phyloP scores from a whole-genome alignment of 1,140 invertebrate species.

The Philaenus spumarius region DNA sequence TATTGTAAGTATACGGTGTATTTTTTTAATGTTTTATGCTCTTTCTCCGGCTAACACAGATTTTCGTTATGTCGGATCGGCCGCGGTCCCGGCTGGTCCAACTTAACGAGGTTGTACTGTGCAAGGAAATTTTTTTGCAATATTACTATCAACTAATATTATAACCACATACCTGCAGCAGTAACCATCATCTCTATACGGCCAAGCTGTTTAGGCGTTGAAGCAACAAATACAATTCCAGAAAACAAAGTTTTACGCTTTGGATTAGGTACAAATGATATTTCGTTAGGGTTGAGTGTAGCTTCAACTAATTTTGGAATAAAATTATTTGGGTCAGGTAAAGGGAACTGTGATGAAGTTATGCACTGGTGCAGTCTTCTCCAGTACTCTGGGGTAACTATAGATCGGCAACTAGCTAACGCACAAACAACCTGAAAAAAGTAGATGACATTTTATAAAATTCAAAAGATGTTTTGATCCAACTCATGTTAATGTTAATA shows the following conservation, averaged over 20 bases:
- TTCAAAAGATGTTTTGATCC: no score
- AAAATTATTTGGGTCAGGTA: constrained; percentile 36
- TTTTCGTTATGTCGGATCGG: no score
- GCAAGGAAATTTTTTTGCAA: no score
- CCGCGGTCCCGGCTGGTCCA: no score
- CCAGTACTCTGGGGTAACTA: constrained; percentile 41
- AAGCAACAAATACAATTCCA: constrained; percentile 41
- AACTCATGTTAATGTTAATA: no score
- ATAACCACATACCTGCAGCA: constrained; percentile 12
- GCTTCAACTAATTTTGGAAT: constrained; percentile 39
- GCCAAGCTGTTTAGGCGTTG: constrained; percentile 35
- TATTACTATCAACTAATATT: no score
- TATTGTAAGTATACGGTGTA: no score
- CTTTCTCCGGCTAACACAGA: no score
- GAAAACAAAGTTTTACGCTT: constrained; percentile 37
- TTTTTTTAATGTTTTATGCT: no score
- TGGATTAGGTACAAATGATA: constrained; percentile 37
- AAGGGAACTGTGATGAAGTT: constrained; percentile 19
- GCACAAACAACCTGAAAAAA: constrained; percentile 42
- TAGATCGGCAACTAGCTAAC: constrained; percentile 36
- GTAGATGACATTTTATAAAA: no score
- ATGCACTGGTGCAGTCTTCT: constrained; percentile 30
- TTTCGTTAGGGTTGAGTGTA: constrained; percentile 33
- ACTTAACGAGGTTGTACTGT: no score
- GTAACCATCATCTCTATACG: constrained; percentile 9